phyloP scores from a whole-genome alignment of 1,140 invertebrate species.

The Propsilocerus akamusi region DNA sequence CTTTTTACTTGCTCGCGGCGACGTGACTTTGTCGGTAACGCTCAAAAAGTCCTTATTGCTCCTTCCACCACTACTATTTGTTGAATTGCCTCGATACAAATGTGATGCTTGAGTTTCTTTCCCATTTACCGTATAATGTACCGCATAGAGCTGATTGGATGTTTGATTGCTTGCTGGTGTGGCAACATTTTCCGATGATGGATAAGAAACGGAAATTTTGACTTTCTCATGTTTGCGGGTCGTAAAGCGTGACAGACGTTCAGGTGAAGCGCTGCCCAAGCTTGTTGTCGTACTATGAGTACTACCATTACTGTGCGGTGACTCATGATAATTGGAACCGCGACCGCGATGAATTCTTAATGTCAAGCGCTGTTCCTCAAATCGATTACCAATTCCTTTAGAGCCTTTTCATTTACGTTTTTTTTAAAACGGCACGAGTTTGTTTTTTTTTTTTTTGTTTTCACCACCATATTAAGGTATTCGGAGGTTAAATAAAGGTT shows the following conservation, averaged over 20 bases:
- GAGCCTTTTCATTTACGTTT: slow-evolving; percentile 16
- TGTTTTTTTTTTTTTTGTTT: no score
- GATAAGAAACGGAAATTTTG: slow-evolving; percentile 58
- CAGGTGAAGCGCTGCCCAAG: slow-evolving; percentile 30
- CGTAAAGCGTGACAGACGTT: slow-evolving; percentile 27
- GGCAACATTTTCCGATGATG: slow-evolving; percentile 47
- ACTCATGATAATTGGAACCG: slow-evolving; percentile 32
- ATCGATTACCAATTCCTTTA: slow-evolving; percentile 36
- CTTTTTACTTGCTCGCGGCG: slow-evolving; percentile 30
- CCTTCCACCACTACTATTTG: slow-evolving; percentile 7
- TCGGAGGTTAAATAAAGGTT: no score
- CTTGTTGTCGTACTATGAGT: slow-evolving; percentile 35
- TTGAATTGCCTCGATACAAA: slow-evolving; percentile 7
- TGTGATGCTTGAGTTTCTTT: slow-evolving; percentile 21
- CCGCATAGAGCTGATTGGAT: slow-evolving; percentile 29
- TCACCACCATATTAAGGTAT: no score
- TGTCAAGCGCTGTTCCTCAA: slow-evolving; percentile 69
- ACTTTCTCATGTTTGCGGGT: slow-evolving; percentile 43
- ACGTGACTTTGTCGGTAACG: slow-evolving; percentile 20
- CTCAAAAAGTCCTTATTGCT: slow-evolving; percentile 26
- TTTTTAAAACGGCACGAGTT: no score
- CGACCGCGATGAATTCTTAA: slow-evolving; percentile 70
- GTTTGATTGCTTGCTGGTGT: slow-evolving; percentile 20
- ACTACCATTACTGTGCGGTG: slow-evolving; percentile 28
- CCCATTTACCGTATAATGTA: slow-evolving; percentile 36